Base-by-base conservation (phyloP, 2,797 vertebrate genomes). In the Neoniphon sammara region DNA sequence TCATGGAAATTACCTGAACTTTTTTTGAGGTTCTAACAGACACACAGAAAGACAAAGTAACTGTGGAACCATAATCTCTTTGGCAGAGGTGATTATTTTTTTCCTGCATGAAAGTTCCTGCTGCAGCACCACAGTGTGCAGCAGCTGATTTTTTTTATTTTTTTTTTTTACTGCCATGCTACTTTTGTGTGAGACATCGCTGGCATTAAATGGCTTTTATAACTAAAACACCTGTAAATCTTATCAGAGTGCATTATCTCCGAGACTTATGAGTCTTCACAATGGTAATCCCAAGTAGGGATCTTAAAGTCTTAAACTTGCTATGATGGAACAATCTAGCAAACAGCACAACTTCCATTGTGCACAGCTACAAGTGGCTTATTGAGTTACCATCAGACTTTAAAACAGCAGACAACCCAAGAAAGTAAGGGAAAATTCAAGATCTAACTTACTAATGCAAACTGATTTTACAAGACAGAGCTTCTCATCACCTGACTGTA, bases 281-380 rank as follows among this genome's bases (percentile, higher is more conserved):
- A 58, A 36, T 56, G n/a, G 60, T n/a, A 47, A 70, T 46, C 17
- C 4, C 5, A 67, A 9, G 20, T 52, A 34, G 36, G 31, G 53
- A 66, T 49, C 18, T 70, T 79, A 36, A 73, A 66, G 60, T 46
- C 46, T 31, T n/a, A n/a, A n/a, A n/a, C n/a, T n/a, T n/a, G n/a
- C n/a, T n/a, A n/a, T 54, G 63, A 66, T 0, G 15, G 21, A 46
- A 53, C 17, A 8, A 46, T 50, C 47, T 17, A 47, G 50, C 25
- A 62, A 66, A 39, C 30, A 42, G 10, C 8, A 49, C 30, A 74
- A 46, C 5, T 49, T 49, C 5, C 8, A 63, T 3, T 39, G 18
- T 25, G 39, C 23, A 34, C 46, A 47, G 11, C 52, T 21, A 47
- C 2, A 49, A n/a, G 47, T n/a, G 31, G 58, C 5, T 68, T 69